Evolutionary conservation across 92 coral and sea anemone genomes (phyloP), one percentile per base, ranked within the genome.

Genomic region (Hydrozoanthus gracilis): DNA sequence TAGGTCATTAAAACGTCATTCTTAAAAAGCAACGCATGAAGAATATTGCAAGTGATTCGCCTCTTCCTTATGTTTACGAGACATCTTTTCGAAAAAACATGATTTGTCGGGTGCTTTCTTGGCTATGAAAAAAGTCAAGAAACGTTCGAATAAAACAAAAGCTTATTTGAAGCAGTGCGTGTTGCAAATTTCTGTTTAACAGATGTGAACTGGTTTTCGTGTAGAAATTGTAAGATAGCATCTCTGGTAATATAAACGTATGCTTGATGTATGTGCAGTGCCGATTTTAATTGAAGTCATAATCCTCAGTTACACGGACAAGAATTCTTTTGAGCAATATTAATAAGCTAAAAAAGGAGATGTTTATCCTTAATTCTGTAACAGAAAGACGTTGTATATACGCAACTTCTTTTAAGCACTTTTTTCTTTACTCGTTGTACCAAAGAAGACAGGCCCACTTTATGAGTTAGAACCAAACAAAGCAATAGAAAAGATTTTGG

Each of bases 1-100:
- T 48, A 50, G 74, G 75, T 65, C 85, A 80, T 65, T 66, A 80
- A 80, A 48, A 80, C 69, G 85, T 80, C 85, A 80, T 80, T 65
- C 85, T 51, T 55, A 80, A 73, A 80, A 17, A 47, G 85, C 61
- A 18, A 47, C 50, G 18, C 44, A 16, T 20, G 7, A 15, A 6
- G n/a, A 47, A 49, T 20, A 20, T 20, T n/a, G n/a, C 60, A 39
- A 45, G 61, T 15, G 55, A 17, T 62, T 8, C 17, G 27, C 12
- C 10, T 10, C 66, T 65, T 3, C 20, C 64, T 16, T 66, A 80
- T 80, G 85, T 80, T 66, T 50, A 64, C 18, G 18, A 46, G 16
- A 54, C 50, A 11, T 9, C 49, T 64, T 80, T 48, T 20, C 27
- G 18, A 47, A 20, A 18, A 7, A 80, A 80, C 44, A 13, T 18